Evolutionary conservation across 1,140 invertebrate genomes (phyloP).

Genomic region (Drosophila saltans): DNA sequence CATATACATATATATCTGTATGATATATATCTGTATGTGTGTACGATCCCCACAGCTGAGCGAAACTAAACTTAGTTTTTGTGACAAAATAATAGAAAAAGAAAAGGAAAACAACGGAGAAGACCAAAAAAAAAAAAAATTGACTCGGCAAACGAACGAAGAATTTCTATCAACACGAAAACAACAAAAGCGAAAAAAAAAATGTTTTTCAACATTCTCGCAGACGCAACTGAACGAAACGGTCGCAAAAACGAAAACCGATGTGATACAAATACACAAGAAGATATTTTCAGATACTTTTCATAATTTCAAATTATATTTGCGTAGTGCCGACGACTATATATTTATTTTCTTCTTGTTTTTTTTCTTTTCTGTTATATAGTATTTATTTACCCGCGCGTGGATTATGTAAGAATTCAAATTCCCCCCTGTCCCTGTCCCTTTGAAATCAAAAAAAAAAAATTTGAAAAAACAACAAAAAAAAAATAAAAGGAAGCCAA

Average conservation of each 20-base stretch:
- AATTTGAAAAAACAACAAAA: background rate
- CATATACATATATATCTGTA: background rate
- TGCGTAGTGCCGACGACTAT: slow-evolving; percentile 47
- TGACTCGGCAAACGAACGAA: slow-evolving; percentile 18
- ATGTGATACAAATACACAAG: slow-evolving; percentile 14
- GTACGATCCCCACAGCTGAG: slow-evolving; percentile 15
- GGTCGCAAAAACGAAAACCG: slow-evolving; percentile 42
- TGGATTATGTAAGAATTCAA: slow-evolving; percentile 62
- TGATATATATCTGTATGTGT: slow-evolving; percentile 2
- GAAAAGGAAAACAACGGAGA: slow-evolving; percentile 13
- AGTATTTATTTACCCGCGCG: slow-evolving; percentile 66
- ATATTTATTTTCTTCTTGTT: slow-evolving; percentile 36
- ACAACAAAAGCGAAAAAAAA: slow-evolving; percentile 65
- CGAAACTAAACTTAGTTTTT: slow-evolving; percentile 25
- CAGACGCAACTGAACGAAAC: slow-evolving; percentile 60
- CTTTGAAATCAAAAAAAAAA: background rate
- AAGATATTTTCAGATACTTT: slow-evolving; percentile 60
- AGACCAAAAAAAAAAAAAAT: slow-evolving; percentile 20
- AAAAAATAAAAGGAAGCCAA: background rate
- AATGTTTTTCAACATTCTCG: slow-evolving; percentile 68
- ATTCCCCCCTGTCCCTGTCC: background rate
- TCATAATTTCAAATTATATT: slow-evolving; percentile 62
- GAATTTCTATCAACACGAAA: slow-evolving; percentile 41
- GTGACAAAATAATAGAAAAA: slow-evolving; percentile 52
- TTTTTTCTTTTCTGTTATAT: slow-evolving; percentile 2